Evolutionary conservation across 2,113 vertebrate species (phyloP), one percentile per base, ranked within the genome.

Genomic region (Azemiops feae): DNA sequence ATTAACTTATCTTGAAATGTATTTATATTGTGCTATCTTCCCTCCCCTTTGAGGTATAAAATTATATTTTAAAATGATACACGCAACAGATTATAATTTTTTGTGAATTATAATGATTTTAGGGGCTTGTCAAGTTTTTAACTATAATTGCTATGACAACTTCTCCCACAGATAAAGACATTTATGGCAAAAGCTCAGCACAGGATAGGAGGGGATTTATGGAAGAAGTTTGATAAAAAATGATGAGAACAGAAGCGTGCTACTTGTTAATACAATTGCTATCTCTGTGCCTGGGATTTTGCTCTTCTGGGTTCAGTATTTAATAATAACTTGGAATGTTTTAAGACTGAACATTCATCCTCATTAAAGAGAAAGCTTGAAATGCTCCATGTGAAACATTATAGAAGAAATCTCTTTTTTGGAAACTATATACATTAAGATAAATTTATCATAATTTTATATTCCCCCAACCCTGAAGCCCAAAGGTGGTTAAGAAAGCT

Each of bases 31-130:
- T 64, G 55, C n/a, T 20, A 27, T 43, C n/a, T 54, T 81, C 52
- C 47, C 85, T 52, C 53, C 22, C 53, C 55, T 89, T 30, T 69
- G 47, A 92, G 60, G 25, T 43, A 34, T 87, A 89, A 55, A 89
- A 10, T 6, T 89, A 55, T 92, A 20, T 60, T 81, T 91, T 87
- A 69, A 53, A 92, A 92, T 74, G 86, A 92, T 54, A 34, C 47
- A 7, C 3, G 22, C 23, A 74, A 87, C 74, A 74, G 2, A 81
- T 39, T 39, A 43, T 81, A 81, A 64, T 55, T 81, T 25, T 25
- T 43, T n/a, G 23, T 30, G 23, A 88, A 54, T 74, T 54, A 45
- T 50, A 30, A 89, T 74, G 58, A n/a, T 81, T 81, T 89, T 45
- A 27, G 50, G 45, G 50, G 23, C 87, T 81, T 92, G 87, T 69